Conservation (phyloP, 2,113 vertebrate species). For the Protobothrops flavoviridis region DNA sequence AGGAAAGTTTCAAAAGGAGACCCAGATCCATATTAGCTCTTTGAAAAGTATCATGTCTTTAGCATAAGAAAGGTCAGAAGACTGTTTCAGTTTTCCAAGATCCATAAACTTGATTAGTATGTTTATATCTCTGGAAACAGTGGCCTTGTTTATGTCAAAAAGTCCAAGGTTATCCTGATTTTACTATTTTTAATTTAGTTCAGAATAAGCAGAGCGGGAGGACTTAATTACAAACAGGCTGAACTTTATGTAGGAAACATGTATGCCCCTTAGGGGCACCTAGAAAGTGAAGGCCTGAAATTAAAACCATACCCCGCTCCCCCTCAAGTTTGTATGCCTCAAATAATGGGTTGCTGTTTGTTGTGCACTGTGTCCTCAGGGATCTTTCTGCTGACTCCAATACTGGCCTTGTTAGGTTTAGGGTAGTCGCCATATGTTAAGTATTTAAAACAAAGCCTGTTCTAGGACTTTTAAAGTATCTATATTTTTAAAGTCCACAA, state of each 20-base stretch:
- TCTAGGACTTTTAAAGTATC: conserved; percentile 36
- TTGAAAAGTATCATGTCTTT: conserved; percentile 45
- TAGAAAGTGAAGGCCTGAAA: conserved; percentile 71
- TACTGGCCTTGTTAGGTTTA: conserved; percentile 43
- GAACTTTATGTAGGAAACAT: conserved; percentile 76
- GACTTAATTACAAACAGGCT: conserved; percentile 77
- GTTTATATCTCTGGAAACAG: conserved; percentile 67
- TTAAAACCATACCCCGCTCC: conserved; percentile 59
- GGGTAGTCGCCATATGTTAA: conserved; percentile 50
- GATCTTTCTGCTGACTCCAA: conserved; percentile 52
- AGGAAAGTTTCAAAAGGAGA: conserved; percentile 43
- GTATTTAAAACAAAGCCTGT: conserved; percentile 36
- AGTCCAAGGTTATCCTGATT: conserved; percentile 72
- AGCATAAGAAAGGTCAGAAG: conserved; percentile 42
- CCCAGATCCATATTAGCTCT: conserved; percentile 46
- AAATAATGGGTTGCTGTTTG: conserved; percentile 53
- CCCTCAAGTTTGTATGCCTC: conserved; percentile 52
- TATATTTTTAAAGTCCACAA: conserved; percentile 38
- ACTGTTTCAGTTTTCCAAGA: conserved; percentile 41
- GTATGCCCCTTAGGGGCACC: conserved; percentile 64
- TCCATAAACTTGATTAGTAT: conserved; percentile 56
- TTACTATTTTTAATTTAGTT: conserved; percentile 78
- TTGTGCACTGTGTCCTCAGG: conserved; percentile 46
- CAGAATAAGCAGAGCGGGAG: conserved; percentile 74
- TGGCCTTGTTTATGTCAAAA: conserved; percentile 72